Percentiles rank a stretch among this genome's conserved stretches.
Conservation (phyloP, 2,113 vertebrate species). For the Andinoacara biseriatus region DNA sequence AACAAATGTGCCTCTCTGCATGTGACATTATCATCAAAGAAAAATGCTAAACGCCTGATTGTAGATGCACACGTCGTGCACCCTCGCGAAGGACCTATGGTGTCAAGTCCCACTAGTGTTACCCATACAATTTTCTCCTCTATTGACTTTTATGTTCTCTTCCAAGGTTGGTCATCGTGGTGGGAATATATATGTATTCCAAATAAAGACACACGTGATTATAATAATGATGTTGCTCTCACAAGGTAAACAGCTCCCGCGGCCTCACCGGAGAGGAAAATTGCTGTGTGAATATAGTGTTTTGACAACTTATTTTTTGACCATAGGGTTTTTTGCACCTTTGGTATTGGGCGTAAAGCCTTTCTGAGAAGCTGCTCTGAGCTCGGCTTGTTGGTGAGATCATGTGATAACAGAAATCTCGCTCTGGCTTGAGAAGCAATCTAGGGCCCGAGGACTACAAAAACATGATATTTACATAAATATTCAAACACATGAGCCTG, state of each 20-base stretch:
- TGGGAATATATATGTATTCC: slow-evolving; percentile 61
- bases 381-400: slow-evolving; percentile 27
- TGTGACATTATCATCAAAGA: slow-evolving; percentile 40
- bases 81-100: slow-evolving; percentile 44
- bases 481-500: slow-evolving; percentile 49
- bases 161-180: slow-evolving; percentile 58
- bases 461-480: slow-evolving; percentile 57
- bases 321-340: slow-evolving; percentile 24
- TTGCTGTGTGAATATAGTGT: slow-evolving; percentile 21
- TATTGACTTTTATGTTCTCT: slow-evolving; percentile 72
- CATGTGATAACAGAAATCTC: slow-evolving; percentile 27
- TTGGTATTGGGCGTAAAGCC: slow-evolving; percentile 7
- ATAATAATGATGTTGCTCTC: slow-evolving; percentile 62
- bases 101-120: slow-evolving; percentile 66
- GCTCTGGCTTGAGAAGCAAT: slow-evolving; percentile 37
- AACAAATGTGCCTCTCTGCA: slow-evolving; percentile 27
- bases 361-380: slow-evolving; percentile 4
- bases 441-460: neutral
- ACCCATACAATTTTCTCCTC: slow-evolving; percentile 75
- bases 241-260: slow-evolving; percentile 46
- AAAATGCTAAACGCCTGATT: slow-evolving; percentile 64
- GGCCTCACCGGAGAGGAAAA: slow-evolving; percentile 16
- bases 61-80: slow-evolving; percentile 47
- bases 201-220: slow-evolving; percentile 63
- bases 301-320: slow-evolving; percentile 44